A percentile compares a stretch with the other conserved stretches of the same genome.
phyloP scores from a whole-genome alignment of 2,113 vertebrate genomes.

The Hystrix brachyura region DNA sequence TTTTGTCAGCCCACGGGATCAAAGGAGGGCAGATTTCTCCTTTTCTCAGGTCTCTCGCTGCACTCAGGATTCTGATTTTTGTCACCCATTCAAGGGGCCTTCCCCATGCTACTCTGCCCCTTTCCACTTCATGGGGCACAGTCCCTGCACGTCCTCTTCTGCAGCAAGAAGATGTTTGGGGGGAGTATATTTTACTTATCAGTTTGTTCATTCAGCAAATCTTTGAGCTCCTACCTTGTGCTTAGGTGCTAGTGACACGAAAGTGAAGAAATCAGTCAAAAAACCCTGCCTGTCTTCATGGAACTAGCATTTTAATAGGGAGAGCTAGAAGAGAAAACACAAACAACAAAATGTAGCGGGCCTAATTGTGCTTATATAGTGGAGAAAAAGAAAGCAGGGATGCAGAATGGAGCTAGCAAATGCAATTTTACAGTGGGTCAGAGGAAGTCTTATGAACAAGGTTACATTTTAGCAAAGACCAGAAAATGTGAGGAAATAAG shows the following conservation, averaged over 20 bases:
- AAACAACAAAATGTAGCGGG: not conserved
- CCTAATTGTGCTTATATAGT: not conserved
- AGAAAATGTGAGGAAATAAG: not conserved
- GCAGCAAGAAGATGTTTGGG: not conserved
- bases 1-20: not conserved
- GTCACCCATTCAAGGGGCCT: not conserved
- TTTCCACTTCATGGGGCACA: not conserved
- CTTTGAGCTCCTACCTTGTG: not conserved
- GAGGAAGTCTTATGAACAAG: not conserved
- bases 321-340: not conserved
- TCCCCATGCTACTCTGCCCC: no score
- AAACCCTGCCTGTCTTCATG: not conserved
- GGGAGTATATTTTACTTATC: not conserved
- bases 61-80: not conserved
- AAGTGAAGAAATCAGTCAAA: not conserved
- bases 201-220: not conserved
- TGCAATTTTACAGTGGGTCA: no score
- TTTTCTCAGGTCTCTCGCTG: not conserved
- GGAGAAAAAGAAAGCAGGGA: not conserved
- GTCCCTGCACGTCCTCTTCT: not conserved
- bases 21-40: not conserved
- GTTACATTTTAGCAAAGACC: not conserved
- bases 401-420: rapidly evolving
- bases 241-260: not conserved
- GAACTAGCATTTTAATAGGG: not conserved